These are phyloP conservation scores for Macaria liturata DNA, from an alignment of 2,888 invertebrate species.

Conservation along the genomic window DNA sequence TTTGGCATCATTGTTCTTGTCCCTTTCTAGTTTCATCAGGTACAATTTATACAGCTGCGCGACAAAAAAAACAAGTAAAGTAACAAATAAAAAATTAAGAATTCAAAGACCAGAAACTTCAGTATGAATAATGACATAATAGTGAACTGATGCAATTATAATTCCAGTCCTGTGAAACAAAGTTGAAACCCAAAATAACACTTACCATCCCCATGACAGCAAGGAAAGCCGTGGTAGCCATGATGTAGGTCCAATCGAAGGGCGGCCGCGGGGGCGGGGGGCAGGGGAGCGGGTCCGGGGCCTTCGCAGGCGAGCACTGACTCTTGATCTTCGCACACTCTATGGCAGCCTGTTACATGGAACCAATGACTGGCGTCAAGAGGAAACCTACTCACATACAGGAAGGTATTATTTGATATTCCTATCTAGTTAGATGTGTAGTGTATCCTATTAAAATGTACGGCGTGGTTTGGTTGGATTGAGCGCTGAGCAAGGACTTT, in stretches of 20 bases:
- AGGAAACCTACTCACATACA: too few relatives aligned
- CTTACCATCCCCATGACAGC: conserved; percentile 64
- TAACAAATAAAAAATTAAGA: too few relatives aligned
- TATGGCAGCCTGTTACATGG: conserved; percentile 62
- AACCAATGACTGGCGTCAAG: background rate
- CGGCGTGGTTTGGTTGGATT: too few relatives aligned
- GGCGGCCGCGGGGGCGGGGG: conserved; percentile 61
- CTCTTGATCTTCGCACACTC: conserved; percentile 56
- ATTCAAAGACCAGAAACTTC: background rate
- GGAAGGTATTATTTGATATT: too few relatives aligned
- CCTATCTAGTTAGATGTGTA: too few relatives aligned
- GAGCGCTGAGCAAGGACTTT: too few relatives aligned
- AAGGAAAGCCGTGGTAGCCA: conserved; percentile 50
- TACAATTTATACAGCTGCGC: conserved; percentile 60
- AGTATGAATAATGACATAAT: too few relatives aligned
- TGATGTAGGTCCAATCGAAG: conserved; percentile 66
- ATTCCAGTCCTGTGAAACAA: too few relatives aligned
- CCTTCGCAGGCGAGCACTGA: conserved; percentile 55
- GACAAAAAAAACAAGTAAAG: background rate
- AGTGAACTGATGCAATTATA: too few relatives aligned
- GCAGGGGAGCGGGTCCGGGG: conserved; percentile 56
- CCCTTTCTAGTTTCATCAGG: conserved; percentile 47
- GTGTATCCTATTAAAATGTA: too few relatives aligned
- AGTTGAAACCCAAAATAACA: conserved; percentile 4
- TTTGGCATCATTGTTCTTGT: conserved; percentile 39